Conservation (phyloP, 1,140 invertebrate species). For the Caenorhabditis inopinata region DNA sequence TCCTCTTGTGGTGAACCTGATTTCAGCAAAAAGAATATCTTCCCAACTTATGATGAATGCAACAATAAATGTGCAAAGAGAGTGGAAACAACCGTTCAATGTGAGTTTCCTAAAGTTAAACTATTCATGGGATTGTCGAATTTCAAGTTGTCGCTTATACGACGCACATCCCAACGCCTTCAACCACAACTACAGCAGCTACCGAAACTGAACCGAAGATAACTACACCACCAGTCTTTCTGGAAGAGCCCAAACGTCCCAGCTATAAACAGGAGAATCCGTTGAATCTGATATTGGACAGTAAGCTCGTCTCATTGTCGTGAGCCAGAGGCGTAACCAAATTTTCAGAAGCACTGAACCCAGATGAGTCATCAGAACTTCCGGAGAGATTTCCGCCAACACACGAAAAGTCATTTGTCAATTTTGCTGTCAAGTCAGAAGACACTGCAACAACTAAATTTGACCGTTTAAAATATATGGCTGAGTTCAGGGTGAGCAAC, state of each 20-base stretch:
- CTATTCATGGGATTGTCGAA: too few relatives aligned
- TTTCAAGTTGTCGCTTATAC: too few relatives aligned
- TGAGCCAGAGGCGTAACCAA: too few relatives aligned
- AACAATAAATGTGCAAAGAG: slow-evolving; percentile 1
- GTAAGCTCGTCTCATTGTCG: not conserved
- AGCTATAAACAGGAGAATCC: not conserved
- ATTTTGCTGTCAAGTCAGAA: slow-evolving; percentile 29
- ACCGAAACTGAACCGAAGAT: too few relatives aligned
- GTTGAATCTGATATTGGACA: not conserved
- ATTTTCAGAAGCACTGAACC: slow-evolving; percentile 6
- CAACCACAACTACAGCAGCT: not conserved
- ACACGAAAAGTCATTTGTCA: not conserved
- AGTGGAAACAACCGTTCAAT: too few relatives aligned
- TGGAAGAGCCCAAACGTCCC: not conserved
- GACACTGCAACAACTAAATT: slow-evolving; percentile 10
- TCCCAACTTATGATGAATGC: slow-evolving; percentile 12
- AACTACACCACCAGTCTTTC: not conserved
- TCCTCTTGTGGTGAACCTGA: slow-evolving; percentile 5
- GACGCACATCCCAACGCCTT: too few relatives aligned
- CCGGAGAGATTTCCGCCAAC: not conserved
- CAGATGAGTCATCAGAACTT: slow-evolving; percentile 1
- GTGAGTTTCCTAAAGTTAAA: too few relatives aligned
- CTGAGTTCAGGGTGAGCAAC: not conserved
- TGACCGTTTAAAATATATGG: slow-evolving; percentile 37
- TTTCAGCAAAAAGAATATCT: not conserved